A percentile compares a stretch with the other conserved stretches of the same genome.
Conservation (phyloP, 2,113 vertebrate species). For the Pimephales promelas region DNA sequence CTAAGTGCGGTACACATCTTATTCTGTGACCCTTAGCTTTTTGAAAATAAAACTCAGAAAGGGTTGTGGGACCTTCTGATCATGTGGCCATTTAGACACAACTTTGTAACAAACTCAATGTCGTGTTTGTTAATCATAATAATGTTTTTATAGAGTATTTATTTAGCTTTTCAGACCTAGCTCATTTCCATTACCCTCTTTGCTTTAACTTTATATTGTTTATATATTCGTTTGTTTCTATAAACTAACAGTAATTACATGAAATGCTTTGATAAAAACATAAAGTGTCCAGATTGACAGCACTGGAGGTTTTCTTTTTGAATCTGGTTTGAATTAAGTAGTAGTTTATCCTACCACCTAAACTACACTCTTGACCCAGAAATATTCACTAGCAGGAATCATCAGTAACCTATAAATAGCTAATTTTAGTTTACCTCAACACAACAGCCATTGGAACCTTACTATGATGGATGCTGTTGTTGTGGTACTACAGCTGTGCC, state of each 20-base stretch:
- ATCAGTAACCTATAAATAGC: not conserved
- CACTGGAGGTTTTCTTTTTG: not conserved
- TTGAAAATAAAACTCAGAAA: not conserved
- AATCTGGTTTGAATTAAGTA: not conserved
- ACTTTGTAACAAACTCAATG: not conserved
- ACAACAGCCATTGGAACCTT: not conserved
- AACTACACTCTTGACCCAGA: not conserved
- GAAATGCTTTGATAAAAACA: not conserved
- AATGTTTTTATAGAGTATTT: not conserved
- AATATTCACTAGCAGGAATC: slow-evolving; percentile 1
- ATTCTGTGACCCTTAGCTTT: not conserved
- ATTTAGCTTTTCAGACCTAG: not conserved
- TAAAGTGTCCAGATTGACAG: not conserved
- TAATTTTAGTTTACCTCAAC: not conserved
- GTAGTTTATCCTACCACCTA: not conserved
- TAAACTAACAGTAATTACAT: not conserved
- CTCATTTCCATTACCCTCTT: not conserved
- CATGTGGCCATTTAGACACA: not conserved
- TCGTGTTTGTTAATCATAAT: not conserved
- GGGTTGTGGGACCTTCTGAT: not conserved
- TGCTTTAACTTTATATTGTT: not conserved
- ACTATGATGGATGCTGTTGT: slow-evolving; percentile 12
- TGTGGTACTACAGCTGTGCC: not conserved
- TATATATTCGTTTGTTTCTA: not conserved
- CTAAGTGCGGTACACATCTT: not conserved